Percentiles rank a stretch among this genome's conserved stretches.
Evolutionary conservation across 2,113 vertebrate genomes (phyloP).

Genomic region (Callorhinus ursinus): DNA sequence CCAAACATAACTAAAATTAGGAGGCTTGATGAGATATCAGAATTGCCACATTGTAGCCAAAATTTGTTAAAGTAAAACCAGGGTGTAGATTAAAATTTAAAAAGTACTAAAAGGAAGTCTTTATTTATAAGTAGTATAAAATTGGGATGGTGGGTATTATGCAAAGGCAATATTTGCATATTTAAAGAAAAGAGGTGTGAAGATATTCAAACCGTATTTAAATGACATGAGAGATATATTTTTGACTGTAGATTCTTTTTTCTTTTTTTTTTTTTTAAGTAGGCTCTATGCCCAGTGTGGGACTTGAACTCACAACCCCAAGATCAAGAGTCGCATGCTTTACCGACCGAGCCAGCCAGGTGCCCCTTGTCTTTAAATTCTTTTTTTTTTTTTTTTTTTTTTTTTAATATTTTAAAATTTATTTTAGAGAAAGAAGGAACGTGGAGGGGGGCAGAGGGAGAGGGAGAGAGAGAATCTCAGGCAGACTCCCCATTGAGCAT

Average conservation of each 20-base stretch:
- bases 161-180: background rate
- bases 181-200: conserved; percentile 43
- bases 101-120: conserved; percentile 29
- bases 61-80: conserved; percentile 33
- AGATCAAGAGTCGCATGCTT: background rate
- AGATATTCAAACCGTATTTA: background rate
- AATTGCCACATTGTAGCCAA: background rate
- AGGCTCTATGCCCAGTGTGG: background rate
- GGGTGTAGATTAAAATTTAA: background rate
- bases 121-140: conserved; percentile 12
- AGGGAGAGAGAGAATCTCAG: background rate
- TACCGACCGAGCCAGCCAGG: background rate
- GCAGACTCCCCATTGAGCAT: background rate
- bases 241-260: background rate
- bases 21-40: background rate
- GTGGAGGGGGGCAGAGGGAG: background rate
- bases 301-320: background rate
- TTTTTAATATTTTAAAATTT: background rate
- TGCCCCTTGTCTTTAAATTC: background rate
- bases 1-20: conserved; percentile 36
- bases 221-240: background rate
- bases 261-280: background rate
- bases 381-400: background rate
- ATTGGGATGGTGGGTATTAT: background rate
- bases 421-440: background rate